These are phyloP conservation scores for Sebastes cheni DNA, from an alignment of 2,797 vertebrate genomes.

Conservation along the genomic window DNA sequence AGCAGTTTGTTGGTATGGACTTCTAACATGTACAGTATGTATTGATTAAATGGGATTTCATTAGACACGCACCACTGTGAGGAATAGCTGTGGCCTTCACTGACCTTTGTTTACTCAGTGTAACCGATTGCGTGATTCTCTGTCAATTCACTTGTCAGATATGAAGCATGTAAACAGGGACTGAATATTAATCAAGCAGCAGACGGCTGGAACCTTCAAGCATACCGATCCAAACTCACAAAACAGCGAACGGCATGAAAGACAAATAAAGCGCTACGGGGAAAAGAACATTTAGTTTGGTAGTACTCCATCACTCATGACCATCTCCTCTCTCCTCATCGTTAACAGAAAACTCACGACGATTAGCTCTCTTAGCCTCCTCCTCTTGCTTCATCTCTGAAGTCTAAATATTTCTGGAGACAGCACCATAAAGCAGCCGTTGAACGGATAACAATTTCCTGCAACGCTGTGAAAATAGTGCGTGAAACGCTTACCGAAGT, in stretches of 20 bases:
- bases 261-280: constrained; percentile 20
- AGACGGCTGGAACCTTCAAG: constrained; percentile 40
- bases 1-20: neutral
- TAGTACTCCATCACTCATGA: constrained; percentile 25
- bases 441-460: constrained; percentile 16
- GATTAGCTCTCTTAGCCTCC: neutral
- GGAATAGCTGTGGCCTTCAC: neutral
- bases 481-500: constrained; percentile 90
- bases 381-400: neutral
- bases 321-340: constrained; percentile 13
- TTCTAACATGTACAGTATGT: neutral
- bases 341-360: constrained; percentile 27
- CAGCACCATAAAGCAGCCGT: neutral
- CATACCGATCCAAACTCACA: constrained; percentile 13
- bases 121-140: neutral
- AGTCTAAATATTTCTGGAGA: constrained; percentile 13
- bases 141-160: constrained; percentile 25
- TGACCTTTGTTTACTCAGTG: constrained; percentile 20
- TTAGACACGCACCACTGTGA: constrained; percentile 8
- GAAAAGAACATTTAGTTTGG: constrained; percentile 40
- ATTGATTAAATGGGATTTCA: constrained; percentile 29
- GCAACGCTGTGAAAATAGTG: constrained; percentile 32
- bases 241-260: constrained; percentile 30
- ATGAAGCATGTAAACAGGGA: neutral
- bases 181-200: constrained; percentile 22